Base-by-base conservation (phyloP, 2,888 invertebrate species). In the Napeogenes inachia region DNA sequence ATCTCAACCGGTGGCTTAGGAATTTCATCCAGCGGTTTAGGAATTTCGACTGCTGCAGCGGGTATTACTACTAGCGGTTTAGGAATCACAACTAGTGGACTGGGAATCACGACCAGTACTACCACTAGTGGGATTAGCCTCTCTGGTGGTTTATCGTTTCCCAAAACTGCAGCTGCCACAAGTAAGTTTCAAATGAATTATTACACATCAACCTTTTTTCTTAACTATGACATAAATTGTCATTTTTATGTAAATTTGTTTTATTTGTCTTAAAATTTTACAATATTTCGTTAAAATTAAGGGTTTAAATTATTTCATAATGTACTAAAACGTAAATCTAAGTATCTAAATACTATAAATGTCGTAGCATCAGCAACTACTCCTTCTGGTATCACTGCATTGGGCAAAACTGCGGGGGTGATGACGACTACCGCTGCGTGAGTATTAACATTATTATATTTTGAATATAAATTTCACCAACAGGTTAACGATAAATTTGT, bases 401-500 rank as follows among this genome's bases (percentile, higher is more conserved):
- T 88, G 3, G 80, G 82, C 0, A 84, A 84, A 72, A 79, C 84
- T 0, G 73, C 82, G 0, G 75, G 82, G 0, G 75, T 82, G 0
- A 78, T 85, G 80, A 77, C 82, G 0, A 77, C 85, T 0, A 71
- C 75, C 2, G 82, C 83, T 2, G 83, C 83, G 87, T 89, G 71
- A 84, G 87, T 79, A 45, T 47, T 58, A 10, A 8, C 21, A 35
- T 35, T 5, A 35, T 35, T 35, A 21, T 21, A 21, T 21, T 21
- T 21, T 21, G 21, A 21, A 21, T 21, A 21, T 21, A 1, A 21
- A 21, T 21, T 21, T 21, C 21, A 21, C 21, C 21, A 21, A 21
- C 21, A 21, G 21, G 1, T 21, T 21, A 21, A 21, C 21, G 21
- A 21, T 21, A 35, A 35, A 35, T 35, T 35, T 35, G 6, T 35